These are phyloP conservation scores for Antennarius maculatus DNA, from an alignment of 2,797 vertebrate genomes.

Conservation along the genomic window DNA sequence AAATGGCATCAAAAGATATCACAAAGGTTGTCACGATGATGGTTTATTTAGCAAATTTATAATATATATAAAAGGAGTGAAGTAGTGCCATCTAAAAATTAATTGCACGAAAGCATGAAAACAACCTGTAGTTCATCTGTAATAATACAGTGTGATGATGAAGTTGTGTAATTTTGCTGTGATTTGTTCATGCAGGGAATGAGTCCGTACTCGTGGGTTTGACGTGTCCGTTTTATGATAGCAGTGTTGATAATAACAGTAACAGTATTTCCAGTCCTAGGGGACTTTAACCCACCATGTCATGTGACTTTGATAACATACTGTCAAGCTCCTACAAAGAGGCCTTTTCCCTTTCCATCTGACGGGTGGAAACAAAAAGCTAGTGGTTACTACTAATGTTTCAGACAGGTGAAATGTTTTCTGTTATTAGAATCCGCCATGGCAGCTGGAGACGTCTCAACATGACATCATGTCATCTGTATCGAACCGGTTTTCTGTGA, in stretches of 20 bases:
- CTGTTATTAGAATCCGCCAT: constrained; percentile 41
- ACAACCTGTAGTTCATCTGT: neutral
- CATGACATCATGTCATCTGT: constrained; percentile 26
- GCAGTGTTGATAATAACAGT: neutral
- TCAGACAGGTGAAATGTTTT: constrained; percentile 51
- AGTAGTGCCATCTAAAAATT: no score
- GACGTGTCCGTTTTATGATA: neutral
- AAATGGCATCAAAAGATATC: no score
- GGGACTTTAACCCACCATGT: neutral
- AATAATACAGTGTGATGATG: neutral
- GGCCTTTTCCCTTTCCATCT: constrained; percentile 32
- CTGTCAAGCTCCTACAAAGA: constrained; percentile 7
- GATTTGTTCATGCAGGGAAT: neutral
- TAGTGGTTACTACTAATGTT: constrained; percentile 46
- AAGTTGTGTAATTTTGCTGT: constrained; percentile 1
- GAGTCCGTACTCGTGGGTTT: neutral
- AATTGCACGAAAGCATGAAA: no score
- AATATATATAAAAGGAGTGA: no score
- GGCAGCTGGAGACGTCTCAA: constrained; percentile 33
- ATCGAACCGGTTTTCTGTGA: constrained; percentile 43
- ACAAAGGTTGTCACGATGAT: no score
- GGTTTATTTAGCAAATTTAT: no score
- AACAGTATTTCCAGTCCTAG: neutral
- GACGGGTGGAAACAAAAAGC: constrained; percentile 29
- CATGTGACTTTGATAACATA: neutral